Evolutionary conservation across 37 sponge, comb jelly and placozoan species (phyloP).

Genomic region (Halisarca cf. caerulea): DNA sequence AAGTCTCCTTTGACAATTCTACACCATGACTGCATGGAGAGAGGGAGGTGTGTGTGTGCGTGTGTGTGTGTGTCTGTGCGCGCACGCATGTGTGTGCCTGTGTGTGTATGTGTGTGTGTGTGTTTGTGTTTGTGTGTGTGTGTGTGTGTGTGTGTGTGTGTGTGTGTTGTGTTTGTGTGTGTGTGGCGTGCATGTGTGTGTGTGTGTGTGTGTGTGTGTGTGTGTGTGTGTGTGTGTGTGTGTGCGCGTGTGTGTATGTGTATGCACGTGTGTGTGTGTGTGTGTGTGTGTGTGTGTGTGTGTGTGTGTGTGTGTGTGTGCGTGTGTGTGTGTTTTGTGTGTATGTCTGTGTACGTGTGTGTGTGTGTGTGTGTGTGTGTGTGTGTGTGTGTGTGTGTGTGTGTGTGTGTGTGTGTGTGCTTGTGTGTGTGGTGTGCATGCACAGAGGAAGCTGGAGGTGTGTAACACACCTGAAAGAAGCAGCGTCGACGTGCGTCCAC

Average conservation of each 20-base stretch:
- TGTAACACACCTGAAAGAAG: slow-evolving; percentile 68
- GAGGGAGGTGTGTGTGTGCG: not conserved
- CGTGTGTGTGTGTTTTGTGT: not conserved
- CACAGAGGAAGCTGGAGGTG: not conserved
- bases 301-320: not conserved
- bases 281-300: not conserved
- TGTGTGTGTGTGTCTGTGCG: not conserved
- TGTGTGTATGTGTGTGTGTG: not conserved
- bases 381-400: not conserved
- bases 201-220: not conserved
- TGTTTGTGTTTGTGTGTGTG: not conserved
- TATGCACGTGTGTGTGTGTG: not conserved
- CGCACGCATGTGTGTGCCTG: not conserved
- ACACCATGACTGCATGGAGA: slow-evolving; percentile 31
- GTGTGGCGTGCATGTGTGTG: not conserved
- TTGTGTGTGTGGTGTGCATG: not conserved
- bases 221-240: not conserved
- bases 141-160: not conserved
- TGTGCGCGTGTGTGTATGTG: not conserved
- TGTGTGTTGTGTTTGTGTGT: not conserved
- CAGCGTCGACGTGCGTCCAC: slow-evolving; percentile 42
- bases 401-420: not conserved
- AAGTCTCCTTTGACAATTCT: slow-evolving; percentile 16
- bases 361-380: not conserved
- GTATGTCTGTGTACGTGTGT: not conserved